Percentiles rank a stretch among this genome's conserved stretches.
phyloP scores from a whole-genome alignment of 2,113 vertebrate genomes.

The Ophthalmolycus amberensis region DNA sequence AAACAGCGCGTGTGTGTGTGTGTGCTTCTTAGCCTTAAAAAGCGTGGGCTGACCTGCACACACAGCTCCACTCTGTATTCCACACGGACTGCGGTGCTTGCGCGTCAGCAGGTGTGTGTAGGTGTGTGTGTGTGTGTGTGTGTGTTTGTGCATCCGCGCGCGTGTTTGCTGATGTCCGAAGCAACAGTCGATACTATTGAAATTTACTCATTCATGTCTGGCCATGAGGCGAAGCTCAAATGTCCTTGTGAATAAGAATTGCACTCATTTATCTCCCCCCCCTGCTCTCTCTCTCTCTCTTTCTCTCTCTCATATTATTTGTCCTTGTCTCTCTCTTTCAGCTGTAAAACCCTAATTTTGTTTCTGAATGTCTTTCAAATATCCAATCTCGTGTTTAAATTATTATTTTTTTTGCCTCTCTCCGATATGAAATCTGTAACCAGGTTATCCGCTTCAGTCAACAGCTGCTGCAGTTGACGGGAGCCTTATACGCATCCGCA shows the following conservation, averaged over 20 bases:
- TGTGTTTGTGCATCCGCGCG: conserved; percentile 13
- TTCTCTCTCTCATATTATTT: conserved; percentile 50
- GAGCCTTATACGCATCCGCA: conserved; percentile 56
- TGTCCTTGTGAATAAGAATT: conserved; percentile 83
- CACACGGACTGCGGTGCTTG: conserved; percentile 54
- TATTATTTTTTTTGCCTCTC: not conserved
- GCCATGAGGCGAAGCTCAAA: conserved; percentile 78
- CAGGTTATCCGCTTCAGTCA: conserved; percentile 69
- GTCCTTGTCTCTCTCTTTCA: conserved; percentile 62
- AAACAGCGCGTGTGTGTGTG: not conserved
- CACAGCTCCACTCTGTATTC: conserved; percentile 71
- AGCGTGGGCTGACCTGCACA: conserved; percentile 35
- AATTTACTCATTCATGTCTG: conserved; percentile 82
- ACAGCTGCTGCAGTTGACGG: conserved; percentile 69
- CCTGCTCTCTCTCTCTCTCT: not conserved
- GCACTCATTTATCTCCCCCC: conserved; percentile 56
- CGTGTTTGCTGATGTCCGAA: conserved; percentile 73
- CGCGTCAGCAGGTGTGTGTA: not conserved
- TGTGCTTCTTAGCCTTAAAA: conserved; percentile 8
- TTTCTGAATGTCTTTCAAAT: conserved; percentile 54
- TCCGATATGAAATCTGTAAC: conserved; percentile 73
- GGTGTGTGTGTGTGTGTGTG: conserved; percentile 20
- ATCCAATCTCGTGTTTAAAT: conserved; percentile 35
- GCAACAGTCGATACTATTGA: conserved; percentile 83
- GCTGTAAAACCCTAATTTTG: conserved; percentile 54